Base-by-base conservation (phyloP, 2,797 vertebrate species). In the Lates japonicus region DNA sequence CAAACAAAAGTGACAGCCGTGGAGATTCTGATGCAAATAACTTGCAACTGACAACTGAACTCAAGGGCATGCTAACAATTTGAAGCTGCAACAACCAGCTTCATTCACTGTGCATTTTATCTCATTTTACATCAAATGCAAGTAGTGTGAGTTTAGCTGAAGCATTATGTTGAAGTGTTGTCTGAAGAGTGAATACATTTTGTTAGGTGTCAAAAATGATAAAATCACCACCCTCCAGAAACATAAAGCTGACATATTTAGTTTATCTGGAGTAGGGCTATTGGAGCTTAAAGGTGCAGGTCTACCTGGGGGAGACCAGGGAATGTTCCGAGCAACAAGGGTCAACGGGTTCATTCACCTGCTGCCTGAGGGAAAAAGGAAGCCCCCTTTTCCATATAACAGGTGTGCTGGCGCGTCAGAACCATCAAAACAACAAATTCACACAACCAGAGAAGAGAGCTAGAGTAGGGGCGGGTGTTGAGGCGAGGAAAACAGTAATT, bases 341-440 rank as follows among this genome's bases (percentile, higher is more conserved):
- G 89, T 94, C 82, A 78, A 42, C 35, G 13, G 69, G 93, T 95
- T 94, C 83, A 81, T 87, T 81, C 93, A 95, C 93, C 90, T 95
- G 94, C 88, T 87, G 89, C 89, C 92, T 73, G 76, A 78, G 83
- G 89, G 81, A 54, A 61, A 78, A 78, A 59, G 63, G 54, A 73
- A 52, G 25, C 69, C 49, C 70, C 29, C 35, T 33, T 69, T 52
- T 58, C 68, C 58, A 31, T 75, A 46, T 8, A 93, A 86, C 93
- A 93, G 94, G 90, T 95, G 93, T 91, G 88, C 75, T 7, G 17
- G 52, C 16, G 29, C 13, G 3, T 81, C 65, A 74, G 25, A 78
- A 63, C 37, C 87, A 80, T 88, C 76, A 86, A 88, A 89, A 89
- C 85, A 86, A 84, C 25, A 86, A 69, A 76, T 74, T 87, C 67